Conservation (phyloP, 1,140 invertebrate species). For the Leptinotarsa defecta region DNA sequence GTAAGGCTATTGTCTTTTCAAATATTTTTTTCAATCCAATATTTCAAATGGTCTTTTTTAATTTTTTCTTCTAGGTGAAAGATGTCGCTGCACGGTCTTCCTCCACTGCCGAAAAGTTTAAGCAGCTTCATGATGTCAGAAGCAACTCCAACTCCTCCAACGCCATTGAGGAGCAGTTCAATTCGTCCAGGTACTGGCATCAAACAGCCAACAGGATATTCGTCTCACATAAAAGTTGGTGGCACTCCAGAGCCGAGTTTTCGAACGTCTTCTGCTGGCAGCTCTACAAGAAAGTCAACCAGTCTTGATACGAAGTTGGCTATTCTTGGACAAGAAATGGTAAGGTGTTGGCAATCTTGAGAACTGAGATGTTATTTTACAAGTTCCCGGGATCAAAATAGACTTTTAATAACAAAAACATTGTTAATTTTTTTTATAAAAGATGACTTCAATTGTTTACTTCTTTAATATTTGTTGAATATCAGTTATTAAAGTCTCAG, state of each 20-base stretch:
- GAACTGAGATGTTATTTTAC: neutral
- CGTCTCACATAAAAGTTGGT: neutral
- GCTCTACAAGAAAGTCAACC: constrained; percentile 6
- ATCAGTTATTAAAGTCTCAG: too few species aligned
- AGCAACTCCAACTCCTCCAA: neutral
- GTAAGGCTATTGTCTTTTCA: too few species aligned
- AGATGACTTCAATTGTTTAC: neutral
- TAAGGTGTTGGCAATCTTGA: neutral
- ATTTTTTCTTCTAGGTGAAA: neutral
- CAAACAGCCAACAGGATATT: neutral
- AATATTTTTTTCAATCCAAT: too few species aligned
- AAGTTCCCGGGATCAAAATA: too few species aligned
- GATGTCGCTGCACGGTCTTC: constrained; percentile 14
- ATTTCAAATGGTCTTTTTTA: too few species aligned
- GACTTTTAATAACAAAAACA: neutral
- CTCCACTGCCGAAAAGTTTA: constrained; percentile 18
- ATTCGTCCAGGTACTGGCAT: neutral
- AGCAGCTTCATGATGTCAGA: constrained; percentile 10
- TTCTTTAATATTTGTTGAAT: neutral
- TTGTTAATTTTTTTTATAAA: neutral
- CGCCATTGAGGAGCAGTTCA: neutral
- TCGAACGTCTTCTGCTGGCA: neutral
- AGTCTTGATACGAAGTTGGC: constrained; percentile 17
- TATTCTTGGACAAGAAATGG: constrained; percentile 21
- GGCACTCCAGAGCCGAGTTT: neutral